phyloP scores from a whole-genome alignment of 2,113 vertebrate genomes.

The Rhinolophus ferrumequinum region DNA sequence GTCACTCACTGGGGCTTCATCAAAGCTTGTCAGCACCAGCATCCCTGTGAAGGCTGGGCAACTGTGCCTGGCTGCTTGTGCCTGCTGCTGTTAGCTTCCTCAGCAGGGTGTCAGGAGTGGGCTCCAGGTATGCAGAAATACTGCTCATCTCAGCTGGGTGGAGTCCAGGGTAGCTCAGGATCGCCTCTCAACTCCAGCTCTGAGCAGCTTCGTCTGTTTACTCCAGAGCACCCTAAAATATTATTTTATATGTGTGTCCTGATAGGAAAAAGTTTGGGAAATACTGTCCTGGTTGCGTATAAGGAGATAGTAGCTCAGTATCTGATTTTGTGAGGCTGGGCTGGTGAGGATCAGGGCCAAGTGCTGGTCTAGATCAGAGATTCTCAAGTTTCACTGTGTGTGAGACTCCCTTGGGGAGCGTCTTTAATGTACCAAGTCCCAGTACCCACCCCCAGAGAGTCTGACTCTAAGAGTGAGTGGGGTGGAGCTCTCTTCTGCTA shows the following conservation, averaged over 20 bases:
- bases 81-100: not conserved
- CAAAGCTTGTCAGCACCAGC: not conserved
- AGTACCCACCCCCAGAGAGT: not conserved
- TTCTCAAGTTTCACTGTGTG: not conserved
- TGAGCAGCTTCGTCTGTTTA: not conserved
- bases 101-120: not conserved
- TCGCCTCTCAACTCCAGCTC: not conserved
- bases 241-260: not conserved
- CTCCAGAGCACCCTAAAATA: not conserved
- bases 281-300: not conserved
- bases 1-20: not conserved
- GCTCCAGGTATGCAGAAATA: not conserved
- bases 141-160: not conserved
- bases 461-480: not conserved
- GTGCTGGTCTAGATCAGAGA: not conserved
- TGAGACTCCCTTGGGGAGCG: not conserved
- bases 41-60: not conserved
- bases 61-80: not conserved
- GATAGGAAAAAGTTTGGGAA: not conserved
- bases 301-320: not conserved
- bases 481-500: not conserved
- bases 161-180: not conserved
- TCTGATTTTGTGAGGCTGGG: not conserved
- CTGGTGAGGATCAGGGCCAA: not conserved
- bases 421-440: not conserved